phyloP scores from a whole-genome alignment of 2,888 invertebrate species.

The Andrena trimmerana region DNA sequence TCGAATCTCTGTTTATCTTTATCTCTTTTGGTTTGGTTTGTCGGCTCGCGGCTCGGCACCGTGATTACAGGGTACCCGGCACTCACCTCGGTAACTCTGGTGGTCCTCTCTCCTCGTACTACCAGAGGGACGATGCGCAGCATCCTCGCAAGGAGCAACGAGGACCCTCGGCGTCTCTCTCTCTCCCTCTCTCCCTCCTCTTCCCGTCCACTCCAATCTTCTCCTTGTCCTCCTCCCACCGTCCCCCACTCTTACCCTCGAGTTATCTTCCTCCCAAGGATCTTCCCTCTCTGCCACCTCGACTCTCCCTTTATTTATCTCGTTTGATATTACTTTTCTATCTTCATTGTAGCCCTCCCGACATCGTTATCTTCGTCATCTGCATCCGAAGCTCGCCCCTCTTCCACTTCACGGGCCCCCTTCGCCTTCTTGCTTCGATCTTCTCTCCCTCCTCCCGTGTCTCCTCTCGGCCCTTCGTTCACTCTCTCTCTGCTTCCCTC shows the following conservation, averaged over 20 bases:
- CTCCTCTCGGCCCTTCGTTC: slow-evolving; percentile 34
- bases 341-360: slow-evolving; percentile 33
- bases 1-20: slow-evolving; percentile 85
- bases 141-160: slow-evolving; percentile 58
- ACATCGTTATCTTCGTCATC: slow-evolving; percentile 52
- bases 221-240: slow-evolving; percentile 12
- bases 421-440: slow-evolving; percentile 36
- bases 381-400: slow-evolving; percentile 13
- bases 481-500: slow-evolving; percentile 55
- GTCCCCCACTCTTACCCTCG: neutral
- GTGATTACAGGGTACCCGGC: slow-evolving; percentile 85
- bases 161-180: slow-evolving; percentile 40
- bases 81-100: slow-evolving; percentile 85
- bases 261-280: neutral
- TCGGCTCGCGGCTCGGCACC: slow-evolving; percentile 85
- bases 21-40: slow-evolving; percentile 85
- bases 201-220: neutral
- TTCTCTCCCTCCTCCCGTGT: slow-evolving; percentile 44
- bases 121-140: slow-evolving; percentile 62
- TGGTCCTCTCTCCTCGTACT: slow-evolving; percentile 81
- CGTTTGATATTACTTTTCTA: slow-evolving; percentile 53
- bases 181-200: neutral
- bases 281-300: neutral
- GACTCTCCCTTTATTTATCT: slow-evolving; percentile 40
- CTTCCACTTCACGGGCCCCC: neutral